Percentiles rank a stretch among this genome's conserved stretches.
Conservation (phyloP, 2,113 vertebrate genomes). For the Dolichotis patagonum region DNA sequence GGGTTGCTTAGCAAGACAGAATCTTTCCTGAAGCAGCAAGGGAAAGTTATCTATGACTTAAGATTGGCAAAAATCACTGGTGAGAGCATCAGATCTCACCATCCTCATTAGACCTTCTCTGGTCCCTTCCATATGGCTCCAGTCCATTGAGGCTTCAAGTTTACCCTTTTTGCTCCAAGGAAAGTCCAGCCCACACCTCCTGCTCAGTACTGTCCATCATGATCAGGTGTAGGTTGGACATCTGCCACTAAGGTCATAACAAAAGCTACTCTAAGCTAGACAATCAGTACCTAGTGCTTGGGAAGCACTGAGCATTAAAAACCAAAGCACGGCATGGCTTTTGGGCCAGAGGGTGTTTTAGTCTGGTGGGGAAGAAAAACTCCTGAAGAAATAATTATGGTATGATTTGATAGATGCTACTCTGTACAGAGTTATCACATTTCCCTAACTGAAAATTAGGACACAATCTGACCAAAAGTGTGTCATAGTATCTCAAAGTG, state of each 20-base stretch:
- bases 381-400: slow-evolving; percentile 30
- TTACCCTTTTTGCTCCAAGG: neutral
- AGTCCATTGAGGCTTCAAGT: neutral
- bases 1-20: neutral
- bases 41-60: neutral
- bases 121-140: neutral
- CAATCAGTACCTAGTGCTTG: neutral
- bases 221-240: neutral
- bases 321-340: neutral
- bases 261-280: neutral
- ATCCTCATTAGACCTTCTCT: neutral
- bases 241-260: neutral
- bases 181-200: neutral
- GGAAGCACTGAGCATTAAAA: neutral
- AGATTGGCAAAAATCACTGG: neutral
- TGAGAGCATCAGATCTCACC: neutral
- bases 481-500: neutral
- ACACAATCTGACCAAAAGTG: neutral
- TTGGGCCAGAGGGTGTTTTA: neutral
- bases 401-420: slow-evolving; percentile 1
- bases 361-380: neutral
- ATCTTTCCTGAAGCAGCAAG: neutral
- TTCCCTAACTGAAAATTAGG: slow-evolving; percentile 36
- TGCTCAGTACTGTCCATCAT: neutral
- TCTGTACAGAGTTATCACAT: neutral